Conservation (phyloP, 1,140 invertebrate species). For the Coptotermes formosanus region DNA sequence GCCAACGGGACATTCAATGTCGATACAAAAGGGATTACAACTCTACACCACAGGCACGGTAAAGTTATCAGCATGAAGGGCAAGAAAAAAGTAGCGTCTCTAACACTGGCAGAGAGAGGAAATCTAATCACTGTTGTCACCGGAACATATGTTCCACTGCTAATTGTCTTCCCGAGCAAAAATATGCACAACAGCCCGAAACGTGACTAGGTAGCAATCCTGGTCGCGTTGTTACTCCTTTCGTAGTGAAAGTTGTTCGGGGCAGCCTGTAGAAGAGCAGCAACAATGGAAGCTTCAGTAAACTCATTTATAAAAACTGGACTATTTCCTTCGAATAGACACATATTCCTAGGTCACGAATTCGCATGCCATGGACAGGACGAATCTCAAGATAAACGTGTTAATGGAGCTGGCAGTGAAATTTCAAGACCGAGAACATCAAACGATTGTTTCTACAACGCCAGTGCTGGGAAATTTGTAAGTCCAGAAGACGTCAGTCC, state of each 20-base stretch:
- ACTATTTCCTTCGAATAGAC: neutral
- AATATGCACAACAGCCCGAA: slow-evolving; percentile 38
- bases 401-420: too few relatives aligned
- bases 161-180: slow-evolving; percentile 33
- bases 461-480: neutral
- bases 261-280: neutral
- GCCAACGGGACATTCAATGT: slow-evolving; percentile 43
- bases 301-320: slow-evolving; percentile 25
- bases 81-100: slow-evolving; percentile 40
- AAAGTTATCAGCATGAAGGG: slow-evolving; percentile 43
- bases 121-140: slow-evolving; percentile 36
- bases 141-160: slow-evolving; percentile 41
- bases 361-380: neutral
- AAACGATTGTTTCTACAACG: too few relatives aligned
- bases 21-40: slow-evolving; percentile 45
- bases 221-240: neutral
- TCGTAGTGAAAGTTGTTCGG: neutral
- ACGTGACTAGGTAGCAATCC: slow-evolving; percentile 8
- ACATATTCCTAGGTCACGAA: slow-evolving; percentile 20
- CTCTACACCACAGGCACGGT: slow-evolving; percentile 43
- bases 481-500: neutral
- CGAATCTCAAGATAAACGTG: neutral
- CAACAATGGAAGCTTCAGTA: slow-evolving; percentile 3
- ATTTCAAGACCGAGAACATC: too few relatives aligned
- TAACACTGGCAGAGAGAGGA: slow-evolving; percentile 41